phyloP scores from a whole-genome alignment of 2,888 invertebrate species.

The Phortica okadai region DNA sequence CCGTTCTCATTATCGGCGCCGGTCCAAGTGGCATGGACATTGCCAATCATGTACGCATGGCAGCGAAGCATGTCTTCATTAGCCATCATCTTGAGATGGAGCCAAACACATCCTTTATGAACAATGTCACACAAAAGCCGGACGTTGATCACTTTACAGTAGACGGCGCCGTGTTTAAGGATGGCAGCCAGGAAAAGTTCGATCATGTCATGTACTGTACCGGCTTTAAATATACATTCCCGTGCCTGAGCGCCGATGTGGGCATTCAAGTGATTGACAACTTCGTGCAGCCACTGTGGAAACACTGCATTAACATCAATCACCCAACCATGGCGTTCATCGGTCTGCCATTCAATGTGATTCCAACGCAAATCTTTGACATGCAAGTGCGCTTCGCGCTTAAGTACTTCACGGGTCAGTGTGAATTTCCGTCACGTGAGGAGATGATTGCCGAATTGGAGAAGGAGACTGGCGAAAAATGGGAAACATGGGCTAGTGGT shows the following conservation, averaged over 20 bases:
- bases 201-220: conserved; percentile 88
- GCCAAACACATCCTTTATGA: conserved; percentile 80
- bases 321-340: conserved; percentile 88
- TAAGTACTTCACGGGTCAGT: conserved; percentile 81
- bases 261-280: conserved; percentile 84
- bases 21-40: conserved; percentile 91
- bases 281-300: conserved; percentile 89
- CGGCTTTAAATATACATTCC: conserved; percentile 86
- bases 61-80: conserved; percentile 81
- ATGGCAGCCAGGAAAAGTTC: conserved; percentile 80
- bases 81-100: conserved; percentile 81
- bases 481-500: conserved; percentile 79
- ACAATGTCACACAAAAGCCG: conserved; percentile 82
- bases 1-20: conserved; percentile 88
- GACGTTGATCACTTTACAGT: conserved; percentile 79
- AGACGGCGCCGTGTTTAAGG: conserved; percentile 80
- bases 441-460: conserved; percentile 82
- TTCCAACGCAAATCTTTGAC: conserved; percentile 90
- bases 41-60: conserved; percentile 81
- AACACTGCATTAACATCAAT: conserved; percentile 88
- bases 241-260: conserved; percentile 84
- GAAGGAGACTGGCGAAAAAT: conserved; percentile 80
- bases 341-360: conserved; percentile 87
- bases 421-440: conserved; percentile 80
- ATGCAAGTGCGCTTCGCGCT: conserved; percentile 84